Conservation (phyloP, 2,797 vertebrate genomes). For the Hafferia zeledoni region DNA sequence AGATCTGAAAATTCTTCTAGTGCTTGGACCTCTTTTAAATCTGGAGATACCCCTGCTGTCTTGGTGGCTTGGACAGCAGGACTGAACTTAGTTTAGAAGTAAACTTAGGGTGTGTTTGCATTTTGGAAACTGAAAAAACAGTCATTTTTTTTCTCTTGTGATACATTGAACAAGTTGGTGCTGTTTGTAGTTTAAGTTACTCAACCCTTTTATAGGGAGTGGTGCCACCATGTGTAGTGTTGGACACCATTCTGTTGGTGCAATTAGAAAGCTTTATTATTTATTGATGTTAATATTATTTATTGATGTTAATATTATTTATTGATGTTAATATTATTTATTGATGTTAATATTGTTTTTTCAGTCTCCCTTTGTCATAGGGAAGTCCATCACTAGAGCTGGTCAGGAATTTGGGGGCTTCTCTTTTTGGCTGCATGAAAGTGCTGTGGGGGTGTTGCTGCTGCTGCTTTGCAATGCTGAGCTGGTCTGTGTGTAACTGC, state of each 20-base stretch:
- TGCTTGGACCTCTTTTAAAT: not conserved
- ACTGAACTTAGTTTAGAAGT: not conserved
- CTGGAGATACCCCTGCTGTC: not conserved
- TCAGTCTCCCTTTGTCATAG: not conserved
- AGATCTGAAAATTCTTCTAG: not conserved
- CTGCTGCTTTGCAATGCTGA: not conserved
- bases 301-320: too few species aligned
- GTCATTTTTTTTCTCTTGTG: not conserved
- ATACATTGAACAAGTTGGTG: slow-evolving; percentile 45
- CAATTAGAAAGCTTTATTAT: not conserved
- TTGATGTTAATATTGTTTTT: not conserved
- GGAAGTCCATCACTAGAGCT: not conserved
- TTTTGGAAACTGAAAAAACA: not conserved
- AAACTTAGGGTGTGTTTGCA: not conserved
- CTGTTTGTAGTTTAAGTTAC: slow-evolving; percentile 55
- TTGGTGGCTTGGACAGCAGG: not conserved
- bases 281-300: not conserved
- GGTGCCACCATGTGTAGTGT: slow-evolving; percentile 16
- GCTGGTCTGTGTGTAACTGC: too few species aligned
- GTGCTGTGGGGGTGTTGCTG: not conserved
- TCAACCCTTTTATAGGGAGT: slow-evolving; percentile 44
- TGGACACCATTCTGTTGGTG: not conserved
- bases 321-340: not conserved
- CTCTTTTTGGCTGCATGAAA: not conserved
- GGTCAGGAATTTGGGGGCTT: not conserved